Evolutionary conservation across 2,797 vertebrate genomes (phyloP), one percentile per base, ranked within the genome.

Genomic region (Phoebastria nigripes): DNA sequence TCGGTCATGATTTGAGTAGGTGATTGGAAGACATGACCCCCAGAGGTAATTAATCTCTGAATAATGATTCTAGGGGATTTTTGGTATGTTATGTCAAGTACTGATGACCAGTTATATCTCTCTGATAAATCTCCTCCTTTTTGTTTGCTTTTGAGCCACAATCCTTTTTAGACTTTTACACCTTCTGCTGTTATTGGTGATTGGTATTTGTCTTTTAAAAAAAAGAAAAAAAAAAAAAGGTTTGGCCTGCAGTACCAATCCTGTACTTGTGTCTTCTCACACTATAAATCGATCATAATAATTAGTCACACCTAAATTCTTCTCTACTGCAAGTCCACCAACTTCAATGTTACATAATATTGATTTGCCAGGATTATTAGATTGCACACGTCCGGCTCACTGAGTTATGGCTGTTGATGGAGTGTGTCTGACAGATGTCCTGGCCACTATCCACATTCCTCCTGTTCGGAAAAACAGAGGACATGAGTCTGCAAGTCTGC

Each of bases 401-500:
- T 61, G 88, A 85, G 44, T 92, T 89, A 61, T 61, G 71, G 55
- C 56, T 95, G 82, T 84, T 94, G 91, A 92, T 90, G 41, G 73
- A 77, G 80, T 77, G 82, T 90, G 56, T 94, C 92, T 93, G 95
- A 94, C 95, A 95, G 91, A 95, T 92, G 94, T 96, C 94, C 88
- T 95, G 93, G 96, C 90, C 49, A 24, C 76, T 71, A 24, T 89
- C 90, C 96, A 94, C 88, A 93, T 95, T 92, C 90, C 74, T 95
- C 44, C 71, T 67, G 31, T 56, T 89, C 71, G 92, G 86, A 96
- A 93, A 96, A 96, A 96, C 81, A 95, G 88, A 90, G 88, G 71
- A 89, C 83, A 24, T 90, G 94, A 96, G 71, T 82, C 86, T 89
- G 71, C 95, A 94, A 90, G 83, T 70, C 41, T 74, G 55, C 44